A percentile compares a stretch with the other conserved stretches of the same genome.
Conservation (phyloP, 1,140 invertebrate genomes). For the Heliothis subflexa region DNA sequence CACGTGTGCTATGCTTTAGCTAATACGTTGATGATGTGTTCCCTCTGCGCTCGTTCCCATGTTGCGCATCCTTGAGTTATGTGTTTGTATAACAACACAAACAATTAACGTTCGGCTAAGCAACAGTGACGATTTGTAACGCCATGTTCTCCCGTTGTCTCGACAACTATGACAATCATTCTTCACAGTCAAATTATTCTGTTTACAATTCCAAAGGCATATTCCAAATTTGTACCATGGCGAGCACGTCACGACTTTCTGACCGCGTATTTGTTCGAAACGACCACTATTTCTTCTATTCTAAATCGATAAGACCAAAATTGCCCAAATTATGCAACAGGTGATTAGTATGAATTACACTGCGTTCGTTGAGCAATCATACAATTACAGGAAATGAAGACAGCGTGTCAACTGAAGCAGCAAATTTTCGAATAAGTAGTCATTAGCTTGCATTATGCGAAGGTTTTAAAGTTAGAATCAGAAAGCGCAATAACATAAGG, state of each 20-base stretch:
- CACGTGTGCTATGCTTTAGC: slow-evolving; percentile 23
- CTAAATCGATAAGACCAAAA: background rate
- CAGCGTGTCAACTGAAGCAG: slow-evolving; percentile 14
- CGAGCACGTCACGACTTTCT: background rate
- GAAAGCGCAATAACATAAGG: background rate
- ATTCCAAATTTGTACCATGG: background rate
- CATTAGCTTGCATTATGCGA: background rate
- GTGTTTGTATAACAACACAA: slow-evolving; percentile 36
- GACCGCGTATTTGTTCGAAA: background rate
- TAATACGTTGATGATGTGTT: slow-evolving; percentile 1
- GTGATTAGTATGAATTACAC: slow-evolving; percentile 33
- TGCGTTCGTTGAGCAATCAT: slow-evolving; percentile 22
- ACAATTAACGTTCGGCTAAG: slow-evolving; percentile 40
- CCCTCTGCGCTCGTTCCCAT: slow-evolving; percentile 11
- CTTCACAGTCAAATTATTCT: slow-evolving; percentile 26
- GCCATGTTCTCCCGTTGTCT: slow-evolving; percentile 21
- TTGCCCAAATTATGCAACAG: background rate
- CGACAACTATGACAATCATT: slow-evolving; percentile 17
- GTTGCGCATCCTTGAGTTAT: slow-evolving; percentile 25
- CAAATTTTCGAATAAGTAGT: slow-evolving; percentile 16
- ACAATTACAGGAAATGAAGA: slow-evolving; percentile 22
- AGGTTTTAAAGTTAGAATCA: background rate
- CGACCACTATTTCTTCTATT: background rate
- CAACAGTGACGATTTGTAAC: slow-evolving; percentile 42
- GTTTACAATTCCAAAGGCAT: slow-evolving; percentile 11